A percentile compares a stretch with the other conserved stretches of the same genome.
Evolutionary conservation across 2,797 vertebrate species (phyloP).

Genomic region (Hydrocynus forskahlii): DNA sequence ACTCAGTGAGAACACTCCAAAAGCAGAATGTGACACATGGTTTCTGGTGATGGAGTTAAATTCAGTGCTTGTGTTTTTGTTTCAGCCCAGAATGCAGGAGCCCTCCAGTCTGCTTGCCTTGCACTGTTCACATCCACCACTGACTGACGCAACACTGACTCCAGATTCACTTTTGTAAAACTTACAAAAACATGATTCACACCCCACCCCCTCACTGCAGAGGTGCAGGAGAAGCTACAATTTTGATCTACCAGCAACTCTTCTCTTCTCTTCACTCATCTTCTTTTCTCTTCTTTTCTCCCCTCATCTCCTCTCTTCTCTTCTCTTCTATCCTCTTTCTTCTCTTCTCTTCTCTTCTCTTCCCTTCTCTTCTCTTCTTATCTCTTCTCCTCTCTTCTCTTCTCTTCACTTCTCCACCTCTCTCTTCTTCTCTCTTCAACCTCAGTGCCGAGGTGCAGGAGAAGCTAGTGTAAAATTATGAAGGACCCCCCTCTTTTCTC

Average conservation of each 20-base stretch:
- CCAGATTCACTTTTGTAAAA: constrained; percentile 13
- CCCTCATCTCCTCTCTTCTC: too few species aligned
- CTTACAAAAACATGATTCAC: constrained; percentile 20
- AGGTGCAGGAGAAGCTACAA: constrained; percentile 6
- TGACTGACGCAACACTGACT: constrained; percentile 24
- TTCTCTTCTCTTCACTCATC: neutral
- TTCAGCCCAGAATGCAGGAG: constrained; percentile 17
- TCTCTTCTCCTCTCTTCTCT: neutral
- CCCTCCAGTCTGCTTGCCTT: constrained; percentile 7
- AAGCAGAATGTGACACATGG: constrained; percentile 19
- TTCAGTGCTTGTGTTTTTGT: constrained; percentile 34
- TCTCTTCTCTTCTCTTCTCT: neutral
- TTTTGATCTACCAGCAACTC: too few species aligned
- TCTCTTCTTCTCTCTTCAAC: too few species aligned
- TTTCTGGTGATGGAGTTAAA: constrained; percentile 34
- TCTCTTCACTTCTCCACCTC: neutral
- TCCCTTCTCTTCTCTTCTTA: neutral
- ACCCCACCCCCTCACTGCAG: neutral
- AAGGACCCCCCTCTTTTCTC: neutral
- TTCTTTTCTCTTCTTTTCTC: neutral
- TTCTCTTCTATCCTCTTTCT: too few species aligned
- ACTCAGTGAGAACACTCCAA: constrained; percentile 20
- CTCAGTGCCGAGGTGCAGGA: too few species aligned
- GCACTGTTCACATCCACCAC: constrained; percentile 17
- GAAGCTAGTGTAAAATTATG: too few species aligned